Evolutionary conservation across 2,113 vertebrate species (phyloP).

Genomic region (Forbesichthys agassizii): DNA sequence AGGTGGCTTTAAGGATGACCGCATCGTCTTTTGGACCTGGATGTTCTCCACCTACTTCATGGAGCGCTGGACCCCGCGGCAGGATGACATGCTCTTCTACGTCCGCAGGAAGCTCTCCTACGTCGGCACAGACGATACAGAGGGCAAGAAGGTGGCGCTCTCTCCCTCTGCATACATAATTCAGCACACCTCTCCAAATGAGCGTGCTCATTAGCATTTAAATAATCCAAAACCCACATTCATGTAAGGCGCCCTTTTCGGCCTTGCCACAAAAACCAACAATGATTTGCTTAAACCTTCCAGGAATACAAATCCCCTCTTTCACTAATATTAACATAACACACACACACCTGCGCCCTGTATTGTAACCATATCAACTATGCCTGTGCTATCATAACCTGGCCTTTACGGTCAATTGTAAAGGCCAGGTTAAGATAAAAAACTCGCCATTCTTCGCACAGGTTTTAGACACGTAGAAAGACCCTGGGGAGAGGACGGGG

Average conservation of each 20-base stretch:
- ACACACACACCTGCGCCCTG: neutral
- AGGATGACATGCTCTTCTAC: constrained; percentile 98
- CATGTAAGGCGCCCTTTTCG: neutral
- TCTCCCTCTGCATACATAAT: neutral
- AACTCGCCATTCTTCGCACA: no score
- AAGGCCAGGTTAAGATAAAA: no score
- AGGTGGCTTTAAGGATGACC: constrained; percentile 97
- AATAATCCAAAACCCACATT: neutral
- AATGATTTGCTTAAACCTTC: neutral
- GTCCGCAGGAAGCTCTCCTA: constrained; percentile 88
- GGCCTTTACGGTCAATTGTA: no score
- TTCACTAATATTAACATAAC: no score
- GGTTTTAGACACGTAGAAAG: no score
- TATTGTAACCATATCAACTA: constrained; percentile 8
- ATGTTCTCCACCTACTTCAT: constrained; percentile 99
- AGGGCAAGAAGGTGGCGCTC: constrained; percentile 83
- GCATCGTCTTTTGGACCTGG: constrained; percentile 99
- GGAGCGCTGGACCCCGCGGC: constrained; percentile 89
- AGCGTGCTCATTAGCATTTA: neutral
- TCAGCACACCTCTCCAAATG: neutral
- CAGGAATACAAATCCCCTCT: neutral
- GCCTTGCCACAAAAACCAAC: neutral
- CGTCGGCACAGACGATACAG: constrained; percentile 65
- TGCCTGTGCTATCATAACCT: neutral
- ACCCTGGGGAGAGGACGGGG: no score